Evolutionary conservation across 2,888 invertebrate genomes (phyloP).

Genomic region (Sthenelais limicola): DNA sequence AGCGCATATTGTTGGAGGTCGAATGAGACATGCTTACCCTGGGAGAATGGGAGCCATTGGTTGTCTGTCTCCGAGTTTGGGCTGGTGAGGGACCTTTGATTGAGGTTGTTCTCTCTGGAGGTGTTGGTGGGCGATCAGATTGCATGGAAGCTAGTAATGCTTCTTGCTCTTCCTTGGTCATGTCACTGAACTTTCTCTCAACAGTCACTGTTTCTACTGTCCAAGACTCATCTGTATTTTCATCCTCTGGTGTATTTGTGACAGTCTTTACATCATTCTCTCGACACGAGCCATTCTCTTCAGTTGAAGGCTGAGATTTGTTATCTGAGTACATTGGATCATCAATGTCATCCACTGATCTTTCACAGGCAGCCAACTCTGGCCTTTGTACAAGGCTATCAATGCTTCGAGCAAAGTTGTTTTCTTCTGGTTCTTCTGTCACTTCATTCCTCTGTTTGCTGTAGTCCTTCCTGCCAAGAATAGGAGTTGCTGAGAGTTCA

Average conservation of each 20-base stretch:
- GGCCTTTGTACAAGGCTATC: constrained; percentile 49
- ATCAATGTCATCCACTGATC: constrained; percentile 41
- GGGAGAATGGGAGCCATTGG: not conserved
- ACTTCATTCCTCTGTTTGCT: not conserved
- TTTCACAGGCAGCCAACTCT: constrained; percentile 41
- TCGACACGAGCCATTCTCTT: constrained; percentile 31
- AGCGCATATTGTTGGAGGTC: not conserved
- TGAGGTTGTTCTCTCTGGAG: constrained; percentile 41
- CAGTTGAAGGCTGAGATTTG: constrained; percentile 28
- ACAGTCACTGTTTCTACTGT: constrained; percentile 30
- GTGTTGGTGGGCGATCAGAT: constrained; percentile 39
- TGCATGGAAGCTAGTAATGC: constrained; percentile 21
- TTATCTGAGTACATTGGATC: constrained; percentile 14
- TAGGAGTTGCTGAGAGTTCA: constrained; percentile 54
- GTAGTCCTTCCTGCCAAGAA: constrained; percentile 35
- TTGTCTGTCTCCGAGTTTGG: not conserved
- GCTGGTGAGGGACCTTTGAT: constrained; percentile 18
- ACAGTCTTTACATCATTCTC: constrained; percentile 25
- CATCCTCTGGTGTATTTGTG: constrained; percentile 37
- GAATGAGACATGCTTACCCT: too few relatives aligned
- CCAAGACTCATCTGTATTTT: constrained; percentile 30
- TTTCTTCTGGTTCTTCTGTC: constrained; percentile 36
- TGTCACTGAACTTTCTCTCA: constrained; percentile 36
- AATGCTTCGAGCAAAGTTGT: constrained; percentile 49
- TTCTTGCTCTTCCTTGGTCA: constrained; percentile 36